Conservation (phyloP, 2,113 vertebrate genomes). For the Cyphomyrus plagiostoma region DNA sequence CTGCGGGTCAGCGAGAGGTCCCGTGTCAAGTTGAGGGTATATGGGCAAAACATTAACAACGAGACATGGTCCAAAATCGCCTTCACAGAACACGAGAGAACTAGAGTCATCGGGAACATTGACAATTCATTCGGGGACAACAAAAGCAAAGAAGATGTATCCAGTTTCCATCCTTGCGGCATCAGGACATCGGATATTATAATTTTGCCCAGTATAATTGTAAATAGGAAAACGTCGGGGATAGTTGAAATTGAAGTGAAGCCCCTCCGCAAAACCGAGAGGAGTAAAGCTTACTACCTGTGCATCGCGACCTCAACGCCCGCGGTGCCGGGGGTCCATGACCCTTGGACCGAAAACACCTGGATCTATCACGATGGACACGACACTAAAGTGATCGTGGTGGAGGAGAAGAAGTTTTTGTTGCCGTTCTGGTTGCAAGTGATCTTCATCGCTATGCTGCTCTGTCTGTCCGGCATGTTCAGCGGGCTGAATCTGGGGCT, state of each 20-base stretch:
- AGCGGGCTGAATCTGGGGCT: conserved; percentile 96
- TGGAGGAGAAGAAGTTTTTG: conserved; percentile 96
- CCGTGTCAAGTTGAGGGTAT: conserved; percentile 80
- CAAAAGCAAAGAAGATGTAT: conserved; percentile 59
- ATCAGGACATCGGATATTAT: conserved; percentile 96
- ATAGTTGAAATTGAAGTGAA: conserved; percentile 94
- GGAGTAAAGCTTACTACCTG: conserved; percentile 92
- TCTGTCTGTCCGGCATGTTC: conserved; percentile 98
- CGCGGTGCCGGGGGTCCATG: conserved; percentile 58
- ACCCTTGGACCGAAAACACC: conserved; percentile 88
- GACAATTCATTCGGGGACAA: conserved; percentile 58
- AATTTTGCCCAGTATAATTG: conserved; percentile 76
- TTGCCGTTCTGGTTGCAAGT: conserved; percentile 97
- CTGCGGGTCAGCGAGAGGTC: conserved; percentile 87
- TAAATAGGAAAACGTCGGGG: conserved; percentile 84
- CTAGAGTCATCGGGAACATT: conserved; percentile 47
- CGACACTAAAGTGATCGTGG: conserved; percentile 95
- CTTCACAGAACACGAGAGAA: conserved; percentile 84
- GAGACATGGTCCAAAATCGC: conserved; percentile 92
- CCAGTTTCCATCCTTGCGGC: conserved; percentile 80
- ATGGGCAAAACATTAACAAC: conserved; percentile 93
- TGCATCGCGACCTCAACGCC: conserved; percentile 82
- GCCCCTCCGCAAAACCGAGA: conserved; percentile 89
- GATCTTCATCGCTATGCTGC: conserved; percentile 92
- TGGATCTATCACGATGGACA: conserved; percentile 97